Base-by-base conservation (phyloP, 2,888 invertebrate genomes). In the Drosophila barbarae region DNA sequence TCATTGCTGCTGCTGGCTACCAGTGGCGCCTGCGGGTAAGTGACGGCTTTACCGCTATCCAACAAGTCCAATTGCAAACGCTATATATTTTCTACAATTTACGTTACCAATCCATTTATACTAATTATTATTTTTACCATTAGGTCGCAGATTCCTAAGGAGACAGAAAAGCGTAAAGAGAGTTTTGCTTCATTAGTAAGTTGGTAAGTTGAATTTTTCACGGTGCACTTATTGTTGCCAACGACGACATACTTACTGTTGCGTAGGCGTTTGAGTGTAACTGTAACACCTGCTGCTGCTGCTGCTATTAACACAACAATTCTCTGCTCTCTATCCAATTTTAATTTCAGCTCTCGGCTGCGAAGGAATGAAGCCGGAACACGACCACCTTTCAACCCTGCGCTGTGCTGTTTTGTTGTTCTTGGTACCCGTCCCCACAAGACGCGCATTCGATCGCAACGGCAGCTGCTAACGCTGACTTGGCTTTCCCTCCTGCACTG, bases 371-470 rank as follows among this genome's bases (percentile, higher is more conserved):
- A 41, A 64, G 59, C 66, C 56, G 69, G 73, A 74, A 83, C 75
- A 74, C 71, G 68, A 74, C 80, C 77, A 77, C 71, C 73, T 75
- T 76, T 78, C 69, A 78, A 84, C 79, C 78, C 69, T 30, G 53
- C 18, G 47, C 32, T 44, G 46, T 39, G 39, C 39, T 23, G 13
- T n/a, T 64, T 68, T 71, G 73, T 70, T 74, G 63, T 67, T 74
- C 61, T 67, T 71, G 68, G 47, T 54, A 65, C 39, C 10, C 44
- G n/a, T 42, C 26, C 42, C 23, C 18, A 28, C 59, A 54, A 69
- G 78, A 76, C 72, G 64, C 58, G 76, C 79, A 84, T 69, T 82
- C 76, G 81, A 76, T 81, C 81, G 84, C 78, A 76, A 81, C 79
- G 84, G 61, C 56, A 41, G 59, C 63, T 60, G 61, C 47, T 9